Conservation (phyloP, 2,113 vertebrate genomes). For the Okapia johnstoni region DNA sequence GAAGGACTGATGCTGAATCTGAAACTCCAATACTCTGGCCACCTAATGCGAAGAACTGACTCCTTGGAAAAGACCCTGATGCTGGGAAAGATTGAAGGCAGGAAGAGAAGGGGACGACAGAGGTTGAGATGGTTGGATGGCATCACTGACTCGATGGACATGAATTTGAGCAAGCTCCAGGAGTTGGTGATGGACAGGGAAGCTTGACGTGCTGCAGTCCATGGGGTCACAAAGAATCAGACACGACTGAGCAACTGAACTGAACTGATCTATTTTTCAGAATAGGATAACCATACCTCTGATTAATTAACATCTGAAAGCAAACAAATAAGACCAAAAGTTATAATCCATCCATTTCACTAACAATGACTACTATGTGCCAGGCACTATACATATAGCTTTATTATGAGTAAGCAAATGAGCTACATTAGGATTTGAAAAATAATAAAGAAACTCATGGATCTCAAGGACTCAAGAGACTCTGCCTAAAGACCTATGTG, state of each 20-base stretch:
- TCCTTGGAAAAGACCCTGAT: neutral
- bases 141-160: neutral
- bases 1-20: neutral
- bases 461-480: neutral
- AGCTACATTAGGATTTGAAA: neutral
- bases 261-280: neutral
- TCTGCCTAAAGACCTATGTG: neutral
- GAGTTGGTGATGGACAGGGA: neutral
- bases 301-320: neutral
- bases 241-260: neutral
- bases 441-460: neutral
- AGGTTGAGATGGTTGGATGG: neutral
- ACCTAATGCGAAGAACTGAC: accelerated
- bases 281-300: neutral
- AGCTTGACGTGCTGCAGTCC: neutral
- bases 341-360: neutral
- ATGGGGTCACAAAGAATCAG: neutral
- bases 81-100: neutral
- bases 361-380: neutral
- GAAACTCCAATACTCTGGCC: neutral
- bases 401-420: neutral
- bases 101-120: neutral
- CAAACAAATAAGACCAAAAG: neutral
- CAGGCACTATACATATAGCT: neutral
- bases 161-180: neutral